These are phyloP conservation scores for Aix galericulata DNA, from an alignment of 2,113 vertebrate genomes.

Conservation along the genomic window DNA sequence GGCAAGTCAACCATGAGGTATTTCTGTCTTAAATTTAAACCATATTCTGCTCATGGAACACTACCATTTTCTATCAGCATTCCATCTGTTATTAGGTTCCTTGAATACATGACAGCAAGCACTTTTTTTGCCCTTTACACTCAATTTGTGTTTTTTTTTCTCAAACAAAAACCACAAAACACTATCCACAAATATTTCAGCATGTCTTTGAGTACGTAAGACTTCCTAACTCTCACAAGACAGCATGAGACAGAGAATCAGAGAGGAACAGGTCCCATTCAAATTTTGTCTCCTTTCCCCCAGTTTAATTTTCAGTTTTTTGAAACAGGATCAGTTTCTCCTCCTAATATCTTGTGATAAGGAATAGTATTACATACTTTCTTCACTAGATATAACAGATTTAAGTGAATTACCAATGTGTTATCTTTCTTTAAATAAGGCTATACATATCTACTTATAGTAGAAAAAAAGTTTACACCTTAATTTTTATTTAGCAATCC, in stretches of 20 bases:
- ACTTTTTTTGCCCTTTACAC: neutral
- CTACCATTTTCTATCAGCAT: neutral
- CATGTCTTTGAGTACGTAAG: neutral
- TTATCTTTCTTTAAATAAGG: neutral
- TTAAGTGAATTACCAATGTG: neutral
- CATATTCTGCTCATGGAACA: neutral
- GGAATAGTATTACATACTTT: neutral
- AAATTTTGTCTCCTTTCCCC: neutral
- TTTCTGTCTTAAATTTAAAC: conserved; percentile 1
- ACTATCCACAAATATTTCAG: neutral
- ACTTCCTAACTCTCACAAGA: neutral
- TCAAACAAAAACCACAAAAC: neutral
- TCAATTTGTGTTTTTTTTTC: neutral
- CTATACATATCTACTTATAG: neutral
- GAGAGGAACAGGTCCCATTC: neutral
- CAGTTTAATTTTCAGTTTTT: neutral
- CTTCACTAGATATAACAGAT: neutral
- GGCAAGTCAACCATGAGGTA: neutral
- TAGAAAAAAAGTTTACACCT: neutral
- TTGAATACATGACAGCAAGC: neutral
- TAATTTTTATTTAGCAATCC: neutral
- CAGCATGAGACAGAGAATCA: neutral
- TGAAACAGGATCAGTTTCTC: neutral
- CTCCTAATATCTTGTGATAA: neutral
- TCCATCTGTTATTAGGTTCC: neutral